Evolutionary conservation across 2,888 invertebrate genomes (phyloP), one percentile per base, ranked within the genome.

Genomic region (Glyphotaelius pellucidus): DNA sequence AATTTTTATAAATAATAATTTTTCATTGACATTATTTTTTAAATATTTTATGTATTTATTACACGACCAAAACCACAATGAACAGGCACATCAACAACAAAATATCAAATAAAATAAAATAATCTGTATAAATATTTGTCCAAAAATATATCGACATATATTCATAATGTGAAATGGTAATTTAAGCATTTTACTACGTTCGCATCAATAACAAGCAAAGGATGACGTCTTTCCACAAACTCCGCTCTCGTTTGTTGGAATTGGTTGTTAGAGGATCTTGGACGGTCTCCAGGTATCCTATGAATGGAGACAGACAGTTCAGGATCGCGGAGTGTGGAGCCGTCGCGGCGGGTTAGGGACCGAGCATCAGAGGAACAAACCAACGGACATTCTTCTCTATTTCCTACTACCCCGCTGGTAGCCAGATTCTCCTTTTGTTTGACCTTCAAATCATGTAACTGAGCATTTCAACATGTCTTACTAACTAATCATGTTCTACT

Each of bases 251-350:
- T 83, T 83, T 83, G 3, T 83, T 67, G 35, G 25, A 11, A 25
- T 32, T 32, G 3, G 83, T 83, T 83, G 83, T 35, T 35, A 83
- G 25, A 32, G 35, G 32, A 32, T 83, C 35, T 83, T 83, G 83
- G 83, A 83, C 25, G 35, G 35, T 32, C 83, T 83, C 83, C 83
- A 83, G 83, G 83, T 35, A 83, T 83, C 83, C 83, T 83, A 83
- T 83, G 83, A 83, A 83, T 83, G 83, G 83, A 83, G 83, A 83
- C 35, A 83, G 83, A 83, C 35, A 83, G 83, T 32, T 83, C 83
- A 83, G 83, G 83, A 83, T 83, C 83, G 83, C 83, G 83, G 35
- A 31, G 35, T 35, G 83, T 35, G 35, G 83, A 38, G 35, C 83
- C 83, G 83, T 83, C 83, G 19, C 15, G 83, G 32, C 35, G 83